These are phyloP conservation scores for Gallinago solitaria DNA, from an alignment of 2,797 vertebrate genomes.

Conservation along the genomic window DNA sequence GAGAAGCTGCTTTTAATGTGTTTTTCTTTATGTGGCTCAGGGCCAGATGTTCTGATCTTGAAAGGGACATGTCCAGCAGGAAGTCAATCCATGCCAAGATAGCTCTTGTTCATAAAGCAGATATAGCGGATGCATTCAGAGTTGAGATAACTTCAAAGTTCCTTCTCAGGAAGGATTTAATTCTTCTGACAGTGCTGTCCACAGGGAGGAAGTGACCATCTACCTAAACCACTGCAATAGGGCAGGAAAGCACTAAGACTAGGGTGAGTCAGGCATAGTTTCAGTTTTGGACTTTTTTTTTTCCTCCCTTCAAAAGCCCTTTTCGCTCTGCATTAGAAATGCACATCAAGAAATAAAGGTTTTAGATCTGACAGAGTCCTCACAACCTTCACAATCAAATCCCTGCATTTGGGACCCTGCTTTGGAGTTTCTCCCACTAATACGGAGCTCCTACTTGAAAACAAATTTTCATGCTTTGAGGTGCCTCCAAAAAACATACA, in stretches of 20 bases:
- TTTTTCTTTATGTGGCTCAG: neutral
- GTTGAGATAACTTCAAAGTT: conserved; percentile 37
- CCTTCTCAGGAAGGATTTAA: conserved; percentile 21
- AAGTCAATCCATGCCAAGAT: conserved; percentile 10
- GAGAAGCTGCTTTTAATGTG: neutral
- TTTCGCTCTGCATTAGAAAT: neutral
- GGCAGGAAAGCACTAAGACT: neutral
- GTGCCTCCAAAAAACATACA: neutral
- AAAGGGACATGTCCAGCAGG: neutral
- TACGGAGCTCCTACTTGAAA: neutral
- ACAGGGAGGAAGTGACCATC: conserved; percentile 26
- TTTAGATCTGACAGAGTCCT: neutral
- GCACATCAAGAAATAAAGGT: neutral
- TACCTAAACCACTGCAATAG: neutral
- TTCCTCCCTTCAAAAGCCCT: neutral
- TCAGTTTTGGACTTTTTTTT: neutral
- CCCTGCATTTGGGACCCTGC: neutral
- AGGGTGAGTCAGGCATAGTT: neutral
- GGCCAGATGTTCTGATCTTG: conserved; percentile 30
- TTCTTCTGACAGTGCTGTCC: conserved; percentile 1
- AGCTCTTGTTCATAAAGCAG: conserved; percentile 8
- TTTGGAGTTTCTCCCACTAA: neutral
- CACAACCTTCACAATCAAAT: neutral
- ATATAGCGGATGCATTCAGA: neutral
- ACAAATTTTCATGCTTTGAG: neutral